These are phyloP conservation scores for Polymixis lichenea DNA, from an alignment of 2,888 invertebrate genomes.

Conservation along the genomic window DNA sequence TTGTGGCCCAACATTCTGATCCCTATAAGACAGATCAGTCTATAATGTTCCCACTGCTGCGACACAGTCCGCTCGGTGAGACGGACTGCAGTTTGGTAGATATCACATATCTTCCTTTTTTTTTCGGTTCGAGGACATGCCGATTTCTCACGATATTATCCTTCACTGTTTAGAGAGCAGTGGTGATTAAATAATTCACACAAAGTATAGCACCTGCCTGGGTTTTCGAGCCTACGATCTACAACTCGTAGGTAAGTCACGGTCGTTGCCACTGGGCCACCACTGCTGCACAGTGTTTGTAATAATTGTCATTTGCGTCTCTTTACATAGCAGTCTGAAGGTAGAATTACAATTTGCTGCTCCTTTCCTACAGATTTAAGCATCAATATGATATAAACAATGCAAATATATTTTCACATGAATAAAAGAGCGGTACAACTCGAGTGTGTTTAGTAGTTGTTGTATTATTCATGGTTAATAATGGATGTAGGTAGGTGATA, in stretches of 20 bases:
- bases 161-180: background rate
- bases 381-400: background rate
- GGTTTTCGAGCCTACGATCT: background rate
- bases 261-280: background rate
- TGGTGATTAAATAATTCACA: background rate
- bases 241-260: too few relatives aligned
- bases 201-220: background rate
- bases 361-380: background rate
- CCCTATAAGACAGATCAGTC: background rate
- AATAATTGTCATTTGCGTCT: background rate
- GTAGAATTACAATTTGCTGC: background rate
- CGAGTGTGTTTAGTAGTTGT: background rate
- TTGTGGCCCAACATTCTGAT: too few relatives aligned
- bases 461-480: background rate
- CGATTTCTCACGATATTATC: background rate
- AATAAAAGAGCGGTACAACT: background rate
- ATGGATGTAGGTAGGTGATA: background rate
- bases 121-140: too few relatives aligned
- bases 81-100: background rate
- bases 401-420: background rate
- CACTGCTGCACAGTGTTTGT: background rate
- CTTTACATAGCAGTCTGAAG: background rate
- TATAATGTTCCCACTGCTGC: background rate
- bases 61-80: background rate
- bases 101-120: background rate